Evolutionary conservation across 2,797 vertebrate species (phyloP), one percentile per base, ranked within the genome.

Genomic region (Anomalospiza imberbis): DNA sequence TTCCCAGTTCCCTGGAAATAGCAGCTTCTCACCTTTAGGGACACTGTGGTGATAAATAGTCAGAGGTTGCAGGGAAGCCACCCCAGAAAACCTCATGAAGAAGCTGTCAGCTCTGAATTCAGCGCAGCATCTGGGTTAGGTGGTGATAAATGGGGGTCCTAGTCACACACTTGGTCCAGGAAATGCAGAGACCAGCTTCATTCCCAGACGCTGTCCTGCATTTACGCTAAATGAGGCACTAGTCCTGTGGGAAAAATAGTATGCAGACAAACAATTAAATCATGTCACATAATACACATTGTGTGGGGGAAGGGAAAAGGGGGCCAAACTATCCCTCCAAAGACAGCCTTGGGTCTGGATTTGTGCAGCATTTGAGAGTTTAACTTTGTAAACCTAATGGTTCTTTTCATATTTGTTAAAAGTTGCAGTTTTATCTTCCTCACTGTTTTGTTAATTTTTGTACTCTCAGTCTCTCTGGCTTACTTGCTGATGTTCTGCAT

Each of bases 231-330:
- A 71, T 5, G 45, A 95, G 73, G 38, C 34, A 1, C 48, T 66
- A 63, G 71, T 93, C 92, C 93, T 62, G 24, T 89, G 93, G 91
- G 90, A 89, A 91, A 96, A 93, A 19, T 8, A 68, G 57, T 71
- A 94, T 95, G 94, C 50, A 65, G 87, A 63, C 90, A 82, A 92
- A 76, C 0, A 40, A 87, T 94, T 91, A 85, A 90, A 83, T 89
- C 81, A 88, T 91, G 86, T 92, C 94, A 94, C 50, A 85, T 83
- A 85, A 80, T 61, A 74, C 61, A 36, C 45, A 6, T 36, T 36
- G 51, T 2, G 2, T 28, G 81, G 78, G 40, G 63, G 78, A 70
- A 67, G 71, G 78, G 55, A 44, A 75, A n/a, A 45, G 14, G 26
- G 13, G 17, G 32, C 5, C 3, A 4, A 72, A 51, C 44, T 54